Evolutionary conservation across 2,888 invertebrate species (phyloP).

Genomic region (Luperina testacea): DNA sequence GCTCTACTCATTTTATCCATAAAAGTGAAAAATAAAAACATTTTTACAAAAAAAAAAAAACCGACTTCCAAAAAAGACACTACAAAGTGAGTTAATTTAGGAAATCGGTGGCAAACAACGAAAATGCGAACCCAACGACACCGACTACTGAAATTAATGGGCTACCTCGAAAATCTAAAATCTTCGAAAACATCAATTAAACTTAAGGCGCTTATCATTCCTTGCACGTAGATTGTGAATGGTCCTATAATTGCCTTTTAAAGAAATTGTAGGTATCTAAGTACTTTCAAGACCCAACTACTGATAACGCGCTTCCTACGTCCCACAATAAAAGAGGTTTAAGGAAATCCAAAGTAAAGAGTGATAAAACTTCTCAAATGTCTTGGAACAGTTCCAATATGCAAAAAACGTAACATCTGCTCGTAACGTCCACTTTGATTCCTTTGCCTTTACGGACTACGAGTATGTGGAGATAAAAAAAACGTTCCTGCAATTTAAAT

Average conservation of each 20-base stretch:
- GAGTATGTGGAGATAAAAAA: constrained; percentile 35
- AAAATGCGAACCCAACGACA: no score
- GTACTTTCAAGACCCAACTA: not conserved
- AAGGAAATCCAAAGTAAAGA: constrained; percentile 47
- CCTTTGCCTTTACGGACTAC: constrained; percentile 32
- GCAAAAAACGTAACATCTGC: constrained; percentile 66
- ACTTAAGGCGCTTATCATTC: not conserved
- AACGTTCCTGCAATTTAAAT: constrained; percentile 17
- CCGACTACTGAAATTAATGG: no score
- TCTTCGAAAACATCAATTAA: not conserved
- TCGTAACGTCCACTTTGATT: constrained; percentile 54
- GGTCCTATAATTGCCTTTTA: not conserved
- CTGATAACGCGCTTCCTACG: not conserved
- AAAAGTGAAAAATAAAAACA: no score
- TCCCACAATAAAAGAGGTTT: constrained; percentile 20
- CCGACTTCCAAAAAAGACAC: no score
- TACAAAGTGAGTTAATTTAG: no score
- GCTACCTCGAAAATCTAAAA: no score
- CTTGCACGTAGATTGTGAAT: not conserved
- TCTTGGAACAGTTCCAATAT: constrained; percentile 64
- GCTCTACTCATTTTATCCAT: no score
- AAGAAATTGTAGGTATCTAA: not conserved
- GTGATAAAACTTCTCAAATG: constrained; percentile 63
- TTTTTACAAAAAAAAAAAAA: no score
- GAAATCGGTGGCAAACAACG: no score